These are phyloP conservation scores for Rhynchonycteris naso DNA, from an alignment of 2,797 vertebrate species.

Conservation along the genomic window DNA sequence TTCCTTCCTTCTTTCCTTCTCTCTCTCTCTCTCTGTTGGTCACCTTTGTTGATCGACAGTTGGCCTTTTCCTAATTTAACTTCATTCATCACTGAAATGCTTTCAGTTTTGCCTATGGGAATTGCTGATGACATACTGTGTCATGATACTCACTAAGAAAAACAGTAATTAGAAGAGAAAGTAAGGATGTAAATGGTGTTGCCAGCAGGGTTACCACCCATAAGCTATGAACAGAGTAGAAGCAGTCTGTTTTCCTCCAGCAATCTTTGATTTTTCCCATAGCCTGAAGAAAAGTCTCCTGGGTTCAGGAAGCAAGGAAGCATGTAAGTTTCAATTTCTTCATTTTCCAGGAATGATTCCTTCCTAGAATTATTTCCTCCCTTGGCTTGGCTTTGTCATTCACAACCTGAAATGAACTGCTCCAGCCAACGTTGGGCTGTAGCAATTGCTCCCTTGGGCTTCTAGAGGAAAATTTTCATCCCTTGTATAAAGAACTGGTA, in stretches of 20 bases:
- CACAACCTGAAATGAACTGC: not conserved
- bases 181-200: not conserved
- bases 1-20: not conserved
- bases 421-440: not conserved
- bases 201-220: not conserved
- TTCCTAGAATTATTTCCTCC: not conserved
- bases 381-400: not conserved
- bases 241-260: not conserved
- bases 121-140: not conserved
- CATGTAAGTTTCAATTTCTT: not conserved
- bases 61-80: not conserved
- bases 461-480: not conserved
- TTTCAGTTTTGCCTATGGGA: not conserved
- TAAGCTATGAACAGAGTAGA: slow-evolving; percentile 14
- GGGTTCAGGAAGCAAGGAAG: not conserved
- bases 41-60: not conserved
- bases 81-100: slow-evolving; percentile 7
- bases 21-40: not conserved
- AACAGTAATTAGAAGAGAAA: slow-evolving; percentile 4
- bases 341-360: not conserved
- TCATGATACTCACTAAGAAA: not conserved
- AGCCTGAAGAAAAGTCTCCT: not conserved
- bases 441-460: not conserved
- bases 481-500: not conserved
- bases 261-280: not conserved